Conservation (phyloP, 2,888 invertebrate genomes). For the Serripes groenlandicus region DNA sequence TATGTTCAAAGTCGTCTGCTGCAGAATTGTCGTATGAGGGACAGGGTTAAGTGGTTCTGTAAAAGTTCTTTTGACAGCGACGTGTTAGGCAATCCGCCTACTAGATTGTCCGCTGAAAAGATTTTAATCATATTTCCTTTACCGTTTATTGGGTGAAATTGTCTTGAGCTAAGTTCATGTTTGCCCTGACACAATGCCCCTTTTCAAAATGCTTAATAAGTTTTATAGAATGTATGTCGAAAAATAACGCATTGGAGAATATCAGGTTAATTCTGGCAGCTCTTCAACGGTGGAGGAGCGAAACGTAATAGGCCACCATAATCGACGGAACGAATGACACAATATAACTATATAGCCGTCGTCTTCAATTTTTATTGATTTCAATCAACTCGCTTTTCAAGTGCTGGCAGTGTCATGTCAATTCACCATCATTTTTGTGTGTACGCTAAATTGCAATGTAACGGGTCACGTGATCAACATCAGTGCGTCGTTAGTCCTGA, state of each 20-base stretch:
- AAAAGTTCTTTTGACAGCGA: conserved; percentile 50
- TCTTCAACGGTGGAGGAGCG: conserved; percentile 14
- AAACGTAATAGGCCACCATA: conserved; percentile 25
- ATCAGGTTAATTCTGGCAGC: conserved; percentile 23
- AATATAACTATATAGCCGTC: conserved; percentile 21
- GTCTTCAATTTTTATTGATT: conserved; percentile 23
- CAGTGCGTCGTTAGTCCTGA: too few species aligned
- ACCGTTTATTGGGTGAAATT: conserved; percentile 29
- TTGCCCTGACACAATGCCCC: conserved; percentile 20
- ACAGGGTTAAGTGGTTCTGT: conserved; percentile 1
- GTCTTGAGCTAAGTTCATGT: conserved; percentile 32
- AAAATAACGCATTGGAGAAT: neutral
- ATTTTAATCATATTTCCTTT: conserved; percentile 30
- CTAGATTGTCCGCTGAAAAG: conserved; percentile 21
- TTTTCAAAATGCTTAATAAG: conserved; percentile 22
- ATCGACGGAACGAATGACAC: conserved; percentile 19
- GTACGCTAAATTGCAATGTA: neutral
- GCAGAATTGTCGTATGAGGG: too few species aligned
- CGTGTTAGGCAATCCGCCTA: conserved; percentile 28
- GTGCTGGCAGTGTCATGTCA: neutral
- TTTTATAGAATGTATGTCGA: neutral
- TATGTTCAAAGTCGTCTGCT: too few species aligned
- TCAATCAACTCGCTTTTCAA: conserved; percentile 21
- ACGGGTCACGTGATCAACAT: neutral
- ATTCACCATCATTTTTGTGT: neutral